Percentiles rank a stretch among this genome's conserved stretches.
Evolutionary conservation across 2,797 vertebrate genomes (phyloP).

Genomic region (Gallinago solitaria): DNA sequence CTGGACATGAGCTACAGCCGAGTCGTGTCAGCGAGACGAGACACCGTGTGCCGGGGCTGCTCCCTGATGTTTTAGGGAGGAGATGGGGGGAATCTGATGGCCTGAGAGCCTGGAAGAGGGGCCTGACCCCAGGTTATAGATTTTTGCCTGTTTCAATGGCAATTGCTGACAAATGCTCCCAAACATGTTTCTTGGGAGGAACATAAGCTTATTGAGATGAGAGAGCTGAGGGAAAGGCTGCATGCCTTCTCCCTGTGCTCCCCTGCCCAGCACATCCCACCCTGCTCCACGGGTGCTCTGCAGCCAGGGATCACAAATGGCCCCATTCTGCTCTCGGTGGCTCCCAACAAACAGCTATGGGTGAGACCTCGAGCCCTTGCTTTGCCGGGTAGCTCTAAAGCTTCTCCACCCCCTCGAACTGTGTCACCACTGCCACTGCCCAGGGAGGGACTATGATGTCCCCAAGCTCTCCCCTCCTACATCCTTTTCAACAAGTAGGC

Average conservation of each 20-base stretch:
- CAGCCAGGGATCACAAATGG: neutral
- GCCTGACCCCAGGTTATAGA: neutral
- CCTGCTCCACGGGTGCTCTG: neutral
- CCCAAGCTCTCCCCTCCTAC: neutral
- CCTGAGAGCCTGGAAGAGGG: neutral
- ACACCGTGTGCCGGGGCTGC: rapidly evolving
- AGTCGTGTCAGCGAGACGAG: neutral
- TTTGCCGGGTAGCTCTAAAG: neutral
- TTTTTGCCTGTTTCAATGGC: neutral
- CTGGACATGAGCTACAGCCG: neutral
- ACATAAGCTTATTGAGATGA: neutral
- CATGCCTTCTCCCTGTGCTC: neutral
- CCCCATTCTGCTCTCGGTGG: neutral
- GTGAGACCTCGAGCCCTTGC: rapidly evolving
- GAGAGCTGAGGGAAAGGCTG: neutral
- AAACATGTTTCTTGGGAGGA: neutral
- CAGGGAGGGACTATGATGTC: rapidly evolving
- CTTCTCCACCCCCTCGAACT: neutral
- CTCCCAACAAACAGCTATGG: neutral
- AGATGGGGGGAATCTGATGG: neutral
- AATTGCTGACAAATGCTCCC: neutral
- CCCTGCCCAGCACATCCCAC: neutral
- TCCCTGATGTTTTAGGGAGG: neutral
- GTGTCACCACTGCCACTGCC: neutral
- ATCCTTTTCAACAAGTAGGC: neutral